Evolutionary conservation across 1,140 invertebrate species (phyloP), one percentile per base, ranked within the genome.

Genomic region (Steinernema khuongi): DNA sequence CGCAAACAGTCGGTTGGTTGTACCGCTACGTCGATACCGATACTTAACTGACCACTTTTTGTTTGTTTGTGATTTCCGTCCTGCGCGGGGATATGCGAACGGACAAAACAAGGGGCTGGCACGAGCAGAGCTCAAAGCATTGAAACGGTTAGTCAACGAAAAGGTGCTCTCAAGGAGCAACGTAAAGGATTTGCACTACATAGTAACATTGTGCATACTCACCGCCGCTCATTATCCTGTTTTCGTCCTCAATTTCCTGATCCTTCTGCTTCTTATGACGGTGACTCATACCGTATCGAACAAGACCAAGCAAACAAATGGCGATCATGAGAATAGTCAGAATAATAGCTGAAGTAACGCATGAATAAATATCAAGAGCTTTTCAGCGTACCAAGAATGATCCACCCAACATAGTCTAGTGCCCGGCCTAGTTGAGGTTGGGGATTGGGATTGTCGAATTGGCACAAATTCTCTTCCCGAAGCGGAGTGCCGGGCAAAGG

Each of bases 211-310:
- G 29, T 14, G 17, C 30, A 7, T 7, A 28, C 22, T 14, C 28
- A 71, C 29, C 31, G 28, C 30, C 30, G 19, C 19, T 71, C 43
- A 74, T 31, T 36, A 75, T 67, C 19, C 30, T 74, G 19, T 68
- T 77, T 66, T 85, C 81, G 43, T 85, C 83, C 67, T 85, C 83
- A 50, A 85, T 78, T 75, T 84, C 83, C 4, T 76, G 74, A 68
- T 85, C 83, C 77, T 84, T 84, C 60, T 81, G 71, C 72, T 85
- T 85, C 74, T 84, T 84, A 26, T 83, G 72, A 68, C 80, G 68
- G 73, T 84, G 83, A 60, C 82, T 85, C 79, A 84, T 85, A 69
- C 83, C 84, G 69, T 84, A 84, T 32, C 83, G 79, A 44, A 84
- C 77, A 50, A 84, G 67, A 19, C 84, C 83, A 81, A 84, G 77